phyloP scores from a whole-genome alignment of 2,888 invertebrate species.

The Eristalis pertinax region DNA sequence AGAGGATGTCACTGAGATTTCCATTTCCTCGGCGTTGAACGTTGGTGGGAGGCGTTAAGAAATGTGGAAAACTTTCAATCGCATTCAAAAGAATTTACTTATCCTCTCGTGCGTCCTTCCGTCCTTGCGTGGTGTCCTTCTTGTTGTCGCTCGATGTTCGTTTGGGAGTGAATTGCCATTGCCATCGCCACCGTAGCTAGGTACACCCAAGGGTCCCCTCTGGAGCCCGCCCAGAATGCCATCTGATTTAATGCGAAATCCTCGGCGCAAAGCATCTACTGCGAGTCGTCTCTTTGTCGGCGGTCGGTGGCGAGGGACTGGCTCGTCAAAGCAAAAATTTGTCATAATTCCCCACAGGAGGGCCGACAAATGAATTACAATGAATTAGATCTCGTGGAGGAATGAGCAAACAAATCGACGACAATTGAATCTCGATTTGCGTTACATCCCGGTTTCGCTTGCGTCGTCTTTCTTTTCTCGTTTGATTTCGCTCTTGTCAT shows the following conservation, averaged over 20 bases:
- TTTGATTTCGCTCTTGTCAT: background rate
- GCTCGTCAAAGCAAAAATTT: constrained; percentile 32
- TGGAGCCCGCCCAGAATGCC: constrained; percentile 24
- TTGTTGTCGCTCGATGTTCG: background rate
- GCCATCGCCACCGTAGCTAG: constrained; percentile 2
- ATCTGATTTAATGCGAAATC: constrained; percentile 56
- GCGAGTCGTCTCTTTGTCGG: background rate
- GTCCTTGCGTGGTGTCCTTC: background rate
- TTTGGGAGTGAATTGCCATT: constrained; percentile 17
- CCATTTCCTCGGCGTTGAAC: constrained; percentile 44
- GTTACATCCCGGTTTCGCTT: background rate
- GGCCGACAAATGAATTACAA: constrained; percentile 50
- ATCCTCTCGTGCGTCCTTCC: background rate
- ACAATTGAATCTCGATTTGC: constrained; percentile 58
- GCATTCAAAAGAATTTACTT: constrained; percentile 5
- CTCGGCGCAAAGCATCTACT: background rate
- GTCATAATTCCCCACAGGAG: constrained; percentile 43
- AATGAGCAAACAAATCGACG: constrained; percentile 46
- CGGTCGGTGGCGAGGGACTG: background rate
- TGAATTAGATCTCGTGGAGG: constrained; percentile 16
- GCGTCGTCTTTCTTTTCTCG: background rate
- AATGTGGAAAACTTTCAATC: constrained; percentile 41
- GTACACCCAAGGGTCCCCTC: constrained; percentile 26
- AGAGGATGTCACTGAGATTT: constrained; percentile 69
- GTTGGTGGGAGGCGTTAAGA: background rate